Base-by-base conservation (phyloP, 1,140 invertebrate species). In the Nephila pilipes region DNA sequence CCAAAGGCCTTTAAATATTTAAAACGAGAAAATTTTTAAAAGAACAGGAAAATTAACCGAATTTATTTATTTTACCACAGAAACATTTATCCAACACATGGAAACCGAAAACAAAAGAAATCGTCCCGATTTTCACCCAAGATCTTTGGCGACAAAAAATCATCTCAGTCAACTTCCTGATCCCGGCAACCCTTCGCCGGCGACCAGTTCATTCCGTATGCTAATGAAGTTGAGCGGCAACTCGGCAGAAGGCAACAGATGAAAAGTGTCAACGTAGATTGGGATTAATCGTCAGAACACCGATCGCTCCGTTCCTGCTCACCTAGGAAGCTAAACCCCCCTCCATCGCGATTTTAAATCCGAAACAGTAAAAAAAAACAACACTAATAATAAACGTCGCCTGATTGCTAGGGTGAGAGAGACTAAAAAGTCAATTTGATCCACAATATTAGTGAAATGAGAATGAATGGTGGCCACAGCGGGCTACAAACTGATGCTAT, bases 201-300 rank as follows among this genome's bases (percentile, higher is more conserved):
- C 58, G 36, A 91, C 36, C 58, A 75, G 80, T 92, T 92, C 90
- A 92, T 92, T 92, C 79, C 90, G 57, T 92, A 92, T 92, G 90
- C 90, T 92, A 92, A 92, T 92, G 90, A 92, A 92, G 90, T 92
- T 85, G 87, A 65, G 80, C 80, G 36, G 89, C 54, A 29, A 69
- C 54, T 58, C 80, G 36, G 89, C 54, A 29, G 63, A 83, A 57
- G 80, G 38, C 90, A 92, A 92, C 90, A 92, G 81, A 92, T 92
- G 90, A 92, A 92, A 92, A 92, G 90, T 92, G 90, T 92, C 90
- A 92, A 46, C 58, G 54, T 22, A 85, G 90, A 92, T 92, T 92
- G 90, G 90, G 90, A 92, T 92, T 92, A 92, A 92, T 92, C 79
- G 81, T 75, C 90, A 25, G 46, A n/a, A 29, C 81, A 69, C 90